Evolutionary conservation across 92 coral and sea anemone species (phyloP), one percentile per base, ranked within the genome.

Genomic region (Zoanthus gigantus): DNA sequence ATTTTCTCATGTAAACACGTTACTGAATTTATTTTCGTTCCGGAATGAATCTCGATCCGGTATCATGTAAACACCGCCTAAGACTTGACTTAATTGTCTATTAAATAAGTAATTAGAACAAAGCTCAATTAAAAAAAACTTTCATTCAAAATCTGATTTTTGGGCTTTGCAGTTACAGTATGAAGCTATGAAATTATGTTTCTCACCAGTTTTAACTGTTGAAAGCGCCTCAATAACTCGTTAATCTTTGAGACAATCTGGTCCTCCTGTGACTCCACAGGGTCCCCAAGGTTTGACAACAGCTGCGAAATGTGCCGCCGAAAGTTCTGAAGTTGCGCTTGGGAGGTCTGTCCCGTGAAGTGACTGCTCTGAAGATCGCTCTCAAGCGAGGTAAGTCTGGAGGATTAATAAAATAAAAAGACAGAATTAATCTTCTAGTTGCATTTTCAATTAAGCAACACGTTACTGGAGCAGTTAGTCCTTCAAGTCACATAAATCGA

Each of bases 271-370:
- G 89, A 83, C 5, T 66, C 84, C 28, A 95, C 88, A 45, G 93
- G 93, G 11, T 95, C 98, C 54, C 90, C 96, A 61, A 87, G 54
- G 10, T 89, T 89, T 13, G 93, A 92, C 72, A 93, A 90, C 63
- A 95, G 58, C 78, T 90, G 96, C 0, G 93, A 94, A 50, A 95
- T 83, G 57, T 95, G 98, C 37, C 96, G 89, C 80, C 89, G 92
- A 82, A 95, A 95, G 50, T 86, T 94, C 76, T 91, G 92, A 61
- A 95, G 85, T 92, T 91, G 76, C 16, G 91, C 71, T 65, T 97
- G 97, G 10, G 99, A 93, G 30, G 99, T 86, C 76, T 95, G 98
- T 37, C 98, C 98, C 6, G 96, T 92, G 92, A 95, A 95, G 78
- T 95, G 76, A 45, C 96, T 97, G 34, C 92, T 95, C 18, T 94